Conservation (phyloP, 1,140 invertebrate genomes). For the Piezodorus guildinii region DNA sequence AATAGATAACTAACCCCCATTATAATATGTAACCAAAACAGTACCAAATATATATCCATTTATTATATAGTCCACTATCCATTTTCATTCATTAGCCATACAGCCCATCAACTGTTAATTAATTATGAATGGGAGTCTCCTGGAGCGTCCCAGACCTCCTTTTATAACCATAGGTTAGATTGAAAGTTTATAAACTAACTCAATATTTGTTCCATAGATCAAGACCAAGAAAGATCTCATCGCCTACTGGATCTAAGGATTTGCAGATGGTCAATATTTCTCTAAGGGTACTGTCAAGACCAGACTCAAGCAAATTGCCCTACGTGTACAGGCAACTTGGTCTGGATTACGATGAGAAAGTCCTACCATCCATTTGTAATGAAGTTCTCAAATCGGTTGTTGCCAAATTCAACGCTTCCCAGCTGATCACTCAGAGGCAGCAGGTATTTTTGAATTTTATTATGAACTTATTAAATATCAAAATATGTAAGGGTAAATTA, state of each 20-base stretch:
- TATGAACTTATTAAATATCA: too few relatives aligned
- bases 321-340: constrained; percentile 82
- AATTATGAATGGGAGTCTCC: too few relatives aligned
- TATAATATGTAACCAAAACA: too few relatives aligned
- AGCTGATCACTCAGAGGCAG: constrained; percentile 95
- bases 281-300: constrained; percentile 85
- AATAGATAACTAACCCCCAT: too few relatives aligned
- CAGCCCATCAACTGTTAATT: too few relatives aligned
- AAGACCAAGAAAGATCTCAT: constrained; percentile 88
- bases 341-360: constrained; percentile 80
- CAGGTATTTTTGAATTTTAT: constrained; percentile 50
- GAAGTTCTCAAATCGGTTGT: constrained; percentile 98
- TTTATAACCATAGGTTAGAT: too few relatives aligned
- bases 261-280: constrained; percentile 99
- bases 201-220: constrained; percentile 40
- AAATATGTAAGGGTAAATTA: constrained; percentile 26
- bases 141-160: too few relatives aligned
- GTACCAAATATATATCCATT: too few relatives aligned
- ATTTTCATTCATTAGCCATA: too few relatives aligned
- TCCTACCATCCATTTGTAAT: constrained; percentile 95
- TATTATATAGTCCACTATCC: too few relatives aligned
- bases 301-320: constrained; percentile 69
- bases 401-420: constrained; percentile 99
- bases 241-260: constrained; percentile 97
- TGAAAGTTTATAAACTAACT: neutral